Percentiles rank a stretch among this genome's conserved stretches.
phyloP scores from a whole-genome alignment of 2,113 vertebrate genomes.

The Boulengeromyrus knoepffleri region DNA sequence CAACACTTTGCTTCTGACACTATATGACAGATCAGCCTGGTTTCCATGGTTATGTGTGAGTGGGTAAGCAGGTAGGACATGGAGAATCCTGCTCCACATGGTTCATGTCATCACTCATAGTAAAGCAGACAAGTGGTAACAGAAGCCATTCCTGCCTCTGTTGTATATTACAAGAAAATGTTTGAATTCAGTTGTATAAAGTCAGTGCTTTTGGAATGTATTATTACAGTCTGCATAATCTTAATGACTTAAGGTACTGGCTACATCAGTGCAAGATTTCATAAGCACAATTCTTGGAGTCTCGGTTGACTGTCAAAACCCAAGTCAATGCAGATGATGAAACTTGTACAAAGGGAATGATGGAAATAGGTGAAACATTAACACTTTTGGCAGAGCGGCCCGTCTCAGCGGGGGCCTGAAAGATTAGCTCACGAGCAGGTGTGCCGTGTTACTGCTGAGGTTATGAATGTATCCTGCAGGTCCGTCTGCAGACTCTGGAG shows the following conservation, averaged over 20 bases:
- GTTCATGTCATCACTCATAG: not conserved
- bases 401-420: not conserved
- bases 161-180: not conserved
- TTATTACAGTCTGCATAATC: not conserved
- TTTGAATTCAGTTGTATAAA: not conserved
- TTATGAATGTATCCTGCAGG: not conserved
- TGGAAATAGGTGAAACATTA: slow-evolving; percentile 4
- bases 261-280: not conserved
- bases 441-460: not conserved
- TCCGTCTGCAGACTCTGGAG: not conserved
- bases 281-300: not conserved
- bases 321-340: not conserved
- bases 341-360: not conserved
- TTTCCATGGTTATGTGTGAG: not conserved
- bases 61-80: not conserved
- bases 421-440: slow-evolving; percentile 12
- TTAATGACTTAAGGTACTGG: not conserved
- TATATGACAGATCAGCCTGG: not conserved
- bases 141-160: not conserved
- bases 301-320: not conserved
- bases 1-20: not conserved
- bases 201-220: not conserved
- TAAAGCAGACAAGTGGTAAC: not conserved
- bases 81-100: not conserved
- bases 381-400: not conserved